Percentiles rank a stretch among this genome's conserved stretches.
These are phyloP conservation scores for Cryptoblepharus egeriae DNA, from an alignment of 2,797 vertebrate species.

Conservation along the genomic window DNA sequence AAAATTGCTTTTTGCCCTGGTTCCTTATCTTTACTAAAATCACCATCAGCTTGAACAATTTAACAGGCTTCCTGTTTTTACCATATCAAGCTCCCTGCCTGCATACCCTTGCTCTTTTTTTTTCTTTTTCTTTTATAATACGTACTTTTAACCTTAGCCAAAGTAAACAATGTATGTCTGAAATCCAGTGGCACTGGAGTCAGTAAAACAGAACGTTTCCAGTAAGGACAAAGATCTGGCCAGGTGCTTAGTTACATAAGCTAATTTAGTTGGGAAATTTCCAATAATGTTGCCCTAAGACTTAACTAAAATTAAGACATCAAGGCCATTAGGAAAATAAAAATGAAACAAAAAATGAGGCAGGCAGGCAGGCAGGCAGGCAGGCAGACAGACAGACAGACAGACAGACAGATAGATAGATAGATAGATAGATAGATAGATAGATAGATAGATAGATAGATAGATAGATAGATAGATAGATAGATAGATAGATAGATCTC, in stretches of 20 bases:
- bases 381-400: too few relatives aligned
- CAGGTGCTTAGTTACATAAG: neutral
- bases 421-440: too few relatives aligned
- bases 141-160: neutral
- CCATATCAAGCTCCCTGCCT: neutral
- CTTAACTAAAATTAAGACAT: neutral
- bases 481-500: too few relatives aligned
- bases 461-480: too few relatives aligned
- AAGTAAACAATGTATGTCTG: slow-evolving; percentile 13
- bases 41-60: neutral
- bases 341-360: neutral
- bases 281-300: neutral
- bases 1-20: neutral
- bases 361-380: too few relatives aligned
- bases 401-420: too few relatives aligned
- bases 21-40: neutral
- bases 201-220: neutral
- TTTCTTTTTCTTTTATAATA: slow-evolving; percentile 4
- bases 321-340: neutral
- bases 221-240: neutral
- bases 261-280: neutral
- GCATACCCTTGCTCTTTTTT: neutral
- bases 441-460: too few relatives aligned
- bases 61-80: neutral
- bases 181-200: neutral